phyloP scores from a whole-genome alignment of 2,797 vertebrate species.

The Phaenicophaeus curvirostris region DNA sequence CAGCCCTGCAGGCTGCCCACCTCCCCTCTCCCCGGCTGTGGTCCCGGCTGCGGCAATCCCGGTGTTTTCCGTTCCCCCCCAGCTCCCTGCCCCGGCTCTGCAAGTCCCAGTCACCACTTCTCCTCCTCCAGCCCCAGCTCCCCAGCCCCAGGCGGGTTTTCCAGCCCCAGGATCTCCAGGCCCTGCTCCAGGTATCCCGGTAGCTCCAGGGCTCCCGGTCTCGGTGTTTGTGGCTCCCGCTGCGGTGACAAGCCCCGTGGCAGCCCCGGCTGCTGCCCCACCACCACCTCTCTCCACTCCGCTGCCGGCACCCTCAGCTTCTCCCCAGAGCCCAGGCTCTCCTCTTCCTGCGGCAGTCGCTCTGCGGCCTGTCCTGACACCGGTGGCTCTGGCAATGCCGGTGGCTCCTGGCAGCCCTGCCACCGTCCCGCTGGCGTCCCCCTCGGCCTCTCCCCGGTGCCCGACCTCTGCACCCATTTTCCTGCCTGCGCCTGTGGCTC shows the following conservation, averaged over 20 bases:
- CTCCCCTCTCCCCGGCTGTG: neutral
- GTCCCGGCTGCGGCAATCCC: neutral
- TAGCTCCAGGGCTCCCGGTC: slow-evolving; percentile 65
- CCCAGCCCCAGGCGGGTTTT: slow-evolving; percentile 11
- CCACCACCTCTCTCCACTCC: neutral
- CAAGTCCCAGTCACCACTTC: neutral
- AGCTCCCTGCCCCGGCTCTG: neutral
- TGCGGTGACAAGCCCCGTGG: neutral
- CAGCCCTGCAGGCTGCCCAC: slow-evolving; percentile 34
- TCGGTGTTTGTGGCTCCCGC: slow-evolving; percentile 70
- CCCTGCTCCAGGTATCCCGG: slow-evolving; percentile 68
- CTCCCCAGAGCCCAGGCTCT: neutral
- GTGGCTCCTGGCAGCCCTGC: slow-evolving; percentile 78
- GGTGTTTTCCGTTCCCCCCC: neutral
- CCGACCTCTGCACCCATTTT: neutral
- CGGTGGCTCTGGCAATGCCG: neutral
- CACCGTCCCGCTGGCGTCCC: neutral
- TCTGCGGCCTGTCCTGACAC: neutral
- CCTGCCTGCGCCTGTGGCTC: slow-evolving; percentile 65
- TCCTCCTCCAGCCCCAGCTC: slow-evolving; percentile 29
- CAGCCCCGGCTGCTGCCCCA: neutral
- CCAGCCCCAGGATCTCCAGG: slow-evolving; percentile 65
- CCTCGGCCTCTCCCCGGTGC: slow-evolving; percentile 11
- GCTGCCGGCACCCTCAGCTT: too few species aligned
- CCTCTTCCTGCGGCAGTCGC: neutral